Evolutionary conservation across 1,140 invertebrate genomes (phyloP), one percentile per base, ranked within the genome.

Genomic region (Palaemon carinicauda): DNA sequence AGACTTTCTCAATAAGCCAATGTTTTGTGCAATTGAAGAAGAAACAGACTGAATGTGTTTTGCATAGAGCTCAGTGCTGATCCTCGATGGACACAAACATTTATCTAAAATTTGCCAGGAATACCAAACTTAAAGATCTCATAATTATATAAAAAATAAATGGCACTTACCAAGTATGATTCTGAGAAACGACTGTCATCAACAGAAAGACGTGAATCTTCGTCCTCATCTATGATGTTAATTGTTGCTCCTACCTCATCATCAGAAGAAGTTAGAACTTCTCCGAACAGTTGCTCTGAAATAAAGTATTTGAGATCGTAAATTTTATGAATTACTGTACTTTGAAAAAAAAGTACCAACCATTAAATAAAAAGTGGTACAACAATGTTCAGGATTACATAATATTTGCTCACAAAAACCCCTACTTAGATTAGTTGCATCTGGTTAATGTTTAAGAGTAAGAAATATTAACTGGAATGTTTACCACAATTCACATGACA

Each of bases 211-310:
- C 95, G 95, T 71, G 93, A 95, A 89, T 97, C 96, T 90, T 97
- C 96, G 74, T 91, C 91, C 71, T 96, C 90, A 90, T 96, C 96
- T 89, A 95, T 93, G 78, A 95, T 94, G 89, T 95, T 94, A 52
- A 94, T 93, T 9, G 87, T 89, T 31, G 88, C 80, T 3, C 88
- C 88, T 7, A 89, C 88, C 29, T 89, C 88, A 65, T 90, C 90
- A 89, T 94, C 94, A 65, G 96, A 96, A 90, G 96, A 96, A 91
- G 96, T 97, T 0, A 97, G 94, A 56, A 94, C 94, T 90, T 96
- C 96, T 65, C 97, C 97, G 92, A 98, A 98, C 92, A 91, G 90
- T 91, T 92, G 87, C 31, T 86, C 83, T 86, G 50, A 60, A 73
- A 50, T 1, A 27, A 80, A 50, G 41, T 41, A 9, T 41, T 41